Percentiles rank a stretch among this genome's conserved stretches.
Evolutionary conservation across 2,888 invertebrate species (phyloP).

Genomic region (Ellobium chinense): DNA sequence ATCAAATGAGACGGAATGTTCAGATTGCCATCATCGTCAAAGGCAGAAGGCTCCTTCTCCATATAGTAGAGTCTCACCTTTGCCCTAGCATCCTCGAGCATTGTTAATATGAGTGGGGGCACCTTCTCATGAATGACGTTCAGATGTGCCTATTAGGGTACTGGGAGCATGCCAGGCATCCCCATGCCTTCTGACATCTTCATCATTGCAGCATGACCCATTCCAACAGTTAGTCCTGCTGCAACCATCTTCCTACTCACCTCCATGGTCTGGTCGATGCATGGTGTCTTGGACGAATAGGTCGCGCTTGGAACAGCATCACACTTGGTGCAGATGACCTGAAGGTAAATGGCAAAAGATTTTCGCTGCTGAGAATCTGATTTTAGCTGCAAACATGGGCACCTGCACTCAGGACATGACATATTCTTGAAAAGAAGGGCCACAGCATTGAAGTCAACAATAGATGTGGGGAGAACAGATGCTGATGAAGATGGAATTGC

Average conservation of each 20-base stretch:
- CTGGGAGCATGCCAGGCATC: background rate
- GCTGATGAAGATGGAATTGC: background rate
- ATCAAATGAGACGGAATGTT: background rate
- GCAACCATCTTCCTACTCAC: background rate
- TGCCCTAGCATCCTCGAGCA: background rate
- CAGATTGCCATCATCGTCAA: background rate
- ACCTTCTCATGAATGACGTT: background rate
- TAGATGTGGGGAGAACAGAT: background rate
- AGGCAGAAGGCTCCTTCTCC: background rate
- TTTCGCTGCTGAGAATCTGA: background rate
- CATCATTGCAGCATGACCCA: background rate
- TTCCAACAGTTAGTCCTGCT: background rate
- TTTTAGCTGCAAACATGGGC: background rate
- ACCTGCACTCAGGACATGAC: background rate
- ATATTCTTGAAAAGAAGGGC: background rate
- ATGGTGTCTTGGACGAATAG: background rate
- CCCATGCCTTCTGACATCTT: constrained; percentile 9
- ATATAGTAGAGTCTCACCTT: background rate
- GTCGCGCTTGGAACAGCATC: background rate
- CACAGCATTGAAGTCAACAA: background rate
- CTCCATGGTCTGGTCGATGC: background rate
- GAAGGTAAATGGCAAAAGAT: background rate
- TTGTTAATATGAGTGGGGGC: background rate
- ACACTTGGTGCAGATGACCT: background rate
- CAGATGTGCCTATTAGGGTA: background rate